Evolutionary conservation across 1,140 invertebrate species (phyloP).

Genomic region (Choristoneura fumiferana): DNA sequence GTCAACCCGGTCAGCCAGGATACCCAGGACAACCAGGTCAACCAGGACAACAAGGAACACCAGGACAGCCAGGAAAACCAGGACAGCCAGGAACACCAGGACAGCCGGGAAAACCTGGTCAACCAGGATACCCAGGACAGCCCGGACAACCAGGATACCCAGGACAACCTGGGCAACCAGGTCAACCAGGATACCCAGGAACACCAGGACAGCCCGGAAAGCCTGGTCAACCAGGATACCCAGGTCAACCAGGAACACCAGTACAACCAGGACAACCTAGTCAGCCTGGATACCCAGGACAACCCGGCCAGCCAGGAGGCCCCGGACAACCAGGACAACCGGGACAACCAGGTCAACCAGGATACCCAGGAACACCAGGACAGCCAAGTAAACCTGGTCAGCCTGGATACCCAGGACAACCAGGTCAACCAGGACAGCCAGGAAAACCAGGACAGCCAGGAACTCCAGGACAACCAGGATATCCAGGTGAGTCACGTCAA

Average conservation of each 20-base stretch:
- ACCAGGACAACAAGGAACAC: conserved; percentile 33
- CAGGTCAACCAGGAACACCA: conserved; percentile 36
- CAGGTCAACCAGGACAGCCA: conserved; percentile 31
- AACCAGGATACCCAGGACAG: conserved; percentile 35
- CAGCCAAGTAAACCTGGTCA: conserved; percentile 26
- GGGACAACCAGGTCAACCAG: conserved; percentile 39
- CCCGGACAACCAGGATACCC: conserved; percentile 25
- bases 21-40: conserved; percentile 33
- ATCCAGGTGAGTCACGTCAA: conserved; percentile 28
- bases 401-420: conserved; percentile 25
- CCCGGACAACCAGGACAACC: conserved; percentile 26
- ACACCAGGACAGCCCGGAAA: conserved; percentile 35
- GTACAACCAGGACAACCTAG: conserved; percentile 27
- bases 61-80: conserved; percentile 34
- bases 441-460: conserved; percentile 36
- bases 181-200: conserved; percentile 24
- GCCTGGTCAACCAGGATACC: conserved; percentile 26
- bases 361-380: conserved; percentile 41
- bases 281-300: conserved; percentile 26
- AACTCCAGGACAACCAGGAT: conserved; percentile 25
- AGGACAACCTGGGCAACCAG: conserved; percentile 23
- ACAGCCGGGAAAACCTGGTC: conserved; percentile 34
- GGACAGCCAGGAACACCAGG: conserved; percentile 36
- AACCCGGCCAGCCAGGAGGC: conserved; percentile 22
- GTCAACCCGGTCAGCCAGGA: conserved; percentile 32